Conservation (phyloP, 92 coral and sea anemone species). For the Zoanthus gigantus region DNA sequence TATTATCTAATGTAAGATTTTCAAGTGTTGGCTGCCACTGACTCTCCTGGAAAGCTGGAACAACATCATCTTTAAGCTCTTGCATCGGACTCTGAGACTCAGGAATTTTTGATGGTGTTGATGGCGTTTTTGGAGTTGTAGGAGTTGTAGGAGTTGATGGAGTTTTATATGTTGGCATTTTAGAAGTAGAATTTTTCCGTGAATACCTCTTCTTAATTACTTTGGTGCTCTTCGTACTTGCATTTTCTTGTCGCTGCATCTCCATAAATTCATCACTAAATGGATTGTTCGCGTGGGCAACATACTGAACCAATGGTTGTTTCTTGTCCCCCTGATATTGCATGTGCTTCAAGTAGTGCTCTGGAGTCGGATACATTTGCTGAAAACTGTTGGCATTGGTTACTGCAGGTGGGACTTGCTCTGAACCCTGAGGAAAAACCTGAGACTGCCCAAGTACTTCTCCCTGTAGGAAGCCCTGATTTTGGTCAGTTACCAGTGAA, state of each 20-base stretch:
- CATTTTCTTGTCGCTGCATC: constrained; percentile 52
- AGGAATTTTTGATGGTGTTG: constrained; percentile 35
- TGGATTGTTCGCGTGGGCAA: constrained; percentile 92
- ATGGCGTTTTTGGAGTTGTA: constrained; percentile 47
- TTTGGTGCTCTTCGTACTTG: constrained; percentile 16
- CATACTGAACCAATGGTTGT: constrained; percentile 81
- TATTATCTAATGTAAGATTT: background rate
- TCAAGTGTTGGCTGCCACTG: constrained; percentile 36
- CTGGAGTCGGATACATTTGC: constrained; percentile 83
- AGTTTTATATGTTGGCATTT: constrained; percentile 33
- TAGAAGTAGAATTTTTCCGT: constrained; percentile 14
- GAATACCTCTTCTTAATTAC: constrained; percentile 31
- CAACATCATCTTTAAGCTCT: constrained; percentile 18
- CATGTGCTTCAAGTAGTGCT: constrained; percentile 70
- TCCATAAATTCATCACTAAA: constrained; percentile 85
- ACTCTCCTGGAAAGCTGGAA: constrained; percentile 2
- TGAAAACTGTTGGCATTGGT: constrained; percentile 67
- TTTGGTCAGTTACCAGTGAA: constrained; percentile 50
- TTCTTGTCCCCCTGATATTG: constrained; percentile 68
- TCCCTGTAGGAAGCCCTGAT: constrained; percentile 33
- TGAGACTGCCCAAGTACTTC: constrained; percentile 25
- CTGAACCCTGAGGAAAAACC: constrained; percentile 36
- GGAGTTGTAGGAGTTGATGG: constrained; percentile 51
- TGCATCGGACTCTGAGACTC: constrained; percentile 6
- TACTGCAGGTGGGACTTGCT: constrained; percentile 59